Evolutionary conservation across 2,113 vertebrate genomes (phyloP).

Genomic region (Poeciliopsis retropinna): DNA sequence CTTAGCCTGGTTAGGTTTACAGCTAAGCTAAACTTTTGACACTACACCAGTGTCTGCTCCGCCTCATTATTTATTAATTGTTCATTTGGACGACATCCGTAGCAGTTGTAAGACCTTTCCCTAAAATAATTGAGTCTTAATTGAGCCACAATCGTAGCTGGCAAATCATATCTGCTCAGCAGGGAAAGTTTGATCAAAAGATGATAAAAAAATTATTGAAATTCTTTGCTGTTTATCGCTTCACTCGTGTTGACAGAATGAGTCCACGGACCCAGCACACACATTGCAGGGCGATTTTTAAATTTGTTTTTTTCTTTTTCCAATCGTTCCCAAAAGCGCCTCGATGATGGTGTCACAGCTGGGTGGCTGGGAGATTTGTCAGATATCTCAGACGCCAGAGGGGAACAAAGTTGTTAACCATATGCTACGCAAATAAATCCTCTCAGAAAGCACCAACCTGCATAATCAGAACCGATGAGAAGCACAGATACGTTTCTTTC

Average conservation of each 20-base stretch:
- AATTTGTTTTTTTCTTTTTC: neutral
- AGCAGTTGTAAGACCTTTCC: neutral
- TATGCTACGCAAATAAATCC: constrained; percentile 18
- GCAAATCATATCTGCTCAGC: neutral
- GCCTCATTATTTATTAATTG: neutral
- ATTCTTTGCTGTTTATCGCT: neutral
- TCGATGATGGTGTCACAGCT: neutral
- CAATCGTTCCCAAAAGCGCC: too few species aligned
- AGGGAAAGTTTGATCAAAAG: neutral
- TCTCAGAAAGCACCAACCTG: constrained; percentile 22
- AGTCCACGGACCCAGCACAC: neutral
- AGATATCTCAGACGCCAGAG: constrained; percentile 1
- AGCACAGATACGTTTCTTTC: constrained; percentile 1
- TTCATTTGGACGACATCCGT: neutral
- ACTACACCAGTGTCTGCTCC: neutral
- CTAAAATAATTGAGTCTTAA: neutral
- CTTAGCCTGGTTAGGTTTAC: neutral
- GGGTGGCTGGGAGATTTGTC: constrained; percentile 10
- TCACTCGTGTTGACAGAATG: neutral
- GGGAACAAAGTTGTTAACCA: constrained; percentile 10
- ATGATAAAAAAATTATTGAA: neutral
- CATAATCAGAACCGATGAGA: constrained; percentile 15
- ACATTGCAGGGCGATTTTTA: neutral
- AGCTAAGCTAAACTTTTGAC: neutral
- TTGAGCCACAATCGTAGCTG: neutral